Evolutionary conservation across 2,888 invertebrate genomes (phyloP), one percentile per base, ranked within the genome.

Genomic region (Trachelus troglodyta): DNA sequence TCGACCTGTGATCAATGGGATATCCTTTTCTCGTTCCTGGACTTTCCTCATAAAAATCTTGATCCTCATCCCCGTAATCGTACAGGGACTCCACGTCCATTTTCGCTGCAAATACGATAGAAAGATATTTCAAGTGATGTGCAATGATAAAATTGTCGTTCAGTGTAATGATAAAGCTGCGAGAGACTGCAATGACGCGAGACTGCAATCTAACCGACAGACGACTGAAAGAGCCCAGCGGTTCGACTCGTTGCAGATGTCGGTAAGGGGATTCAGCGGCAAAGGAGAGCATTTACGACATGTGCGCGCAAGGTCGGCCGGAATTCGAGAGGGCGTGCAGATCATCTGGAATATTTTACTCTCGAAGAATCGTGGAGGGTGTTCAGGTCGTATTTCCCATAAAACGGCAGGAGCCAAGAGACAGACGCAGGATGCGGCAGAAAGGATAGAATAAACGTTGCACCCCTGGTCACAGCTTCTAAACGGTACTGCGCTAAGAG

Each of bases 21-120:
- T 91, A 91, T 77, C 84, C 83, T 79, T 91, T 91, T 81, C 91
- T 87, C 56, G 86, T 87, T 71, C 89, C 89, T 69, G 94, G 93
- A 81, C 93, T 93, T 74, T 94, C 94, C 86, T 95, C 95, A 91
- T 95, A 95, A 91, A 95, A 95, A 83, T 94, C 94, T 82, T 95
- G 94, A 88, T 95, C 95, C 87, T 95, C 95, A 85, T 95, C 93
- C 82, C 94, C 94, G 90, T 94, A 95, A 91, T 95, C 95, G 89
- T 94, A 92, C 86, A 92, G 87, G 87, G 91, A 91, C 85, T 92
- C 91, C 87, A 92, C 88, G 86, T 92, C 92, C 92, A 92, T 92
- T 83, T 83, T 88, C 83, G 81, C 91, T 91, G 87, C 71, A 84
- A 84, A 81, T 78, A 40, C 23, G 56, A 56, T 23, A 56, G 56